Base-by-base conservation (phyloP, 2,113 vertebrate genomes). In the Rhabdornis inornatus region DNA sequence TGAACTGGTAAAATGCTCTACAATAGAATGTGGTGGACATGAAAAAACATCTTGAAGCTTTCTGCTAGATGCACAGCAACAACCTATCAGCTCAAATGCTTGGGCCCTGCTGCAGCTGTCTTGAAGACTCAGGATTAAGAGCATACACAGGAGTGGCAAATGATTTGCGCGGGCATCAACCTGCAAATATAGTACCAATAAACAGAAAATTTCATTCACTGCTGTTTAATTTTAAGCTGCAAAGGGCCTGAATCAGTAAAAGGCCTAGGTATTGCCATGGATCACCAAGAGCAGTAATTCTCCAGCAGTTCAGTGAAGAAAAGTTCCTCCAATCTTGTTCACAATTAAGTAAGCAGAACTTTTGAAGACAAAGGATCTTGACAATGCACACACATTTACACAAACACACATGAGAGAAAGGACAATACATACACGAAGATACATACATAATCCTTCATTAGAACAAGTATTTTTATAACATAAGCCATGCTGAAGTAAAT, bases 81-180 rank as follows among this genome's bases (percentile, higher is more conserved):
- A 0, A 78, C 9, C 28, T 50, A 33, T 18, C 52, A 63, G 25
- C 5, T 71, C 66, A 47, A 82, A 53, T 2, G 24, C 11, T 7
- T 28, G 25, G 19, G 30, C 24, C 11, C 22, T 40, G 7, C 14
- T 60, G 27, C 45, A 53, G 37, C 42, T 78, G 11, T 28, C 37
- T 50, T 39, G n/a, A 69, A 68, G n/a, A 59, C 21, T 77, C 40
- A 56, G 37, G 87, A 78, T 33, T 49, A 50, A 30, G 13, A 53
- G 37, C 21, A 28, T 4, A 53, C 0, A 13, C 6, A 87, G 27
- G 2, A 83, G 21, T 0, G 0, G 16, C 13, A 53, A 82, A 2
- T 13, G 15, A 75, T 44, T 28, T 22, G 13, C n/a, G n/a, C 6
- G 4, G 25, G 9, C 52, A 70, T 49, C 60, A 74, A 25, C 4